Evolutionary conservation across 2,113 vertebrate species (phyloP).

Genomic region (Pyxicephalus adspersus): DNA sequence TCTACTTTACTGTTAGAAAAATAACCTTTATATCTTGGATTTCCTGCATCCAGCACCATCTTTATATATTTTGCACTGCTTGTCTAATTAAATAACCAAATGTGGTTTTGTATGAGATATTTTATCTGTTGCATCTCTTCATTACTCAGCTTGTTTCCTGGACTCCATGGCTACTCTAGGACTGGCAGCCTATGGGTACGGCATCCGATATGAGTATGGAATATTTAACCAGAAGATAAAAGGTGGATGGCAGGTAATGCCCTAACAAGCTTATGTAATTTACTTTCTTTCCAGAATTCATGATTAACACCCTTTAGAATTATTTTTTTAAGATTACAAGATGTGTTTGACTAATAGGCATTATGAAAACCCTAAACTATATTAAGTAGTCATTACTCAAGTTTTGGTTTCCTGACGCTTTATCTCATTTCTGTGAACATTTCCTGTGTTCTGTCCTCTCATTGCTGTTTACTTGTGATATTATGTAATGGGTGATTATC

Average conservation of each 20-base stretch:
- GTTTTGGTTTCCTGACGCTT: not conserved
- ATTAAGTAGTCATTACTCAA: not conserved
- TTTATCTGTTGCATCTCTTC: not conserved
- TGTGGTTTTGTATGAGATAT: not conserved
- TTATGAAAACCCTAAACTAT: not conserved
- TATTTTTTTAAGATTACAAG: not conserved
- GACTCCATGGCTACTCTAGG: slow-evolving; percentile 97
- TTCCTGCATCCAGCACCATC: too few relatives aligned
- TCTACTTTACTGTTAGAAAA: too few relatives aligned
- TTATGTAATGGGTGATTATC: too few relatives aligned
- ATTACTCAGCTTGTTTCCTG: slow-evolving; percentile 86
- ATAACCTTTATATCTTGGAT: too few relatives aligned
- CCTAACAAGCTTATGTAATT: too few relatives aligned
- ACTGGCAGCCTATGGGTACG: slow-evolving; percentile 93
- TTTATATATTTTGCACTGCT: not conserved
- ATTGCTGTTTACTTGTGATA: too few relatives aligned
- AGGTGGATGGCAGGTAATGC: slow-evolving; percentile 87
- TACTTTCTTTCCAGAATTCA: too few relatives aligned
- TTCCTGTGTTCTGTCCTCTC: slow-evolving; percentile 8
- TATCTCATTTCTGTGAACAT: not conserved
- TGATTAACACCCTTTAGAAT: not conserved
- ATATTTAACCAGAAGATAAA: slow-evolving; percentile 98
- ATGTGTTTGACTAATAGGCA: not conserved
- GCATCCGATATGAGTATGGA: slow-evolving; percentile 95
- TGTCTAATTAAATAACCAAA: not conserved